Evolutionary conservation across 2,113 vertebrate genomes (phyloP), one percentile per base, ranked within the genome.

Genomic region (Lophotis ruficrista): DNA sequence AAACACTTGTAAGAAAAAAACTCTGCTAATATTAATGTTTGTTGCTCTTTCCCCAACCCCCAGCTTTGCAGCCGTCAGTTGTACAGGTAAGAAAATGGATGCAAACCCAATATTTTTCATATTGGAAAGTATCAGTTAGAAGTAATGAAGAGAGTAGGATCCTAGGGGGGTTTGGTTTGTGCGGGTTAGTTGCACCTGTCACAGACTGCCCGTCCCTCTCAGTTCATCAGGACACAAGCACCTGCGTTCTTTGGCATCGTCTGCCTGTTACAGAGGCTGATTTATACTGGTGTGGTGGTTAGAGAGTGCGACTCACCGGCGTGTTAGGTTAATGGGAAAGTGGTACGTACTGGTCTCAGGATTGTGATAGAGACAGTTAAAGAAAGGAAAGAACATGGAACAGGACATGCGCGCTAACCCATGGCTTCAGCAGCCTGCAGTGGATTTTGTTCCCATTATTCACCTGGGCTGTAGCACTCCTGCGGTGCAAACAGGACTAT

Each of bases 61-160:
- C 95, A 99, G 99, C 98, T 99, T 24, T 97, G 90, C 24, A 98
- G 98, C 65, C 98, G 98, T 60, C 99, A 99, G 60, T 97, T 98
- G 61, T 99, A 99, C 98, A 99, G 99, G 99, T 99, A 98, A 97
- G 98, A 61, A 50, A 83, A 83, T 60, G n/a, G 43, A 78, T 12
- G 5, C 28, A 17, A 69, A 79, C 1, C 12, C 33, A 15, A 6
- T 2, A 19, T 60, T 90, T 77, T 78, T 43, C 7, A 2, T 37
- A 38, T 58, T 79, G 45, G 33, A 21, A 48, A 62, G 51, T 71
- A 28, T 68, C 33, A 66, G 0, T 56, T 41, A 23, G 48, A 53
- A 58, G 33, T 23, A 60, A 61, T 57, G 27, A 87, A 78, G 57
- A 6, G 23, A 48, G 47, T 22, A 48, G 70, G 43, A 48, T 57